Evolutionary conservation across 2,888 invertebrate genomes (phyloP).

Genomic region (Dione vanillae): DNA sequence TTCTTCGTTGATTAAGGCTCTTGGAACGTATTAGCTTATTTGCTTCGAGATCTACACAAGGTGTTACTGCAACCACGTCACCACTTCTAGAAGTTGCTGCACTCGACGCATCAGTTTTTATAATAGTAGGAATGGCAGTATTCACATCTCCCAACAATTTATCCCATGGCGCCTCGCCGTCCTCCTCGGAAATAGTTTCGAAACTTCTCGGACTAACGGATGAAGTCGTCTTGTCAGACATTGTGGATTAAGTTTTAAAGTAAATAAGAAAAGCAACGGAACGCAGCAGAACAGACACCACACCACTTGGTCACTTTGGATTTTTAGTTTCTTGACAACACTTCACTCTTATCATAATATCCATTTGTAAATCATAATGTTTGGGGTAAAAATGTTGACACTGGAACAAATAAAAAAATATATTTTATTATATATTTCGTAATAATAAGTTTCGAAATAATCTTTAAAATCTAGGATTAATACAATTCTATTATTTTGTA

Average conservation of each 20-base stretch:
- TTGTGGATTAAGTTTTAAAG: slow-evolving; percentile 52
- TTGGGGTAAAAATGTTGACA: slow-evolving; percentile 84
- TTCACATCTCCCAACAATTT: slow-evolving; percentile 77
- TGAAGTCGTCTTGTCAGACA: slow-evolving; percentile 81
- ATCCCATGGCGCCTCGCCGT: slow-evolving; percentile 78
- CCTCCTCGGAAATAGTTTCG: slow-evolving; percentile 81
- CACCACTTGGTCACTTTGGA: slow-evolving; percentile 83
- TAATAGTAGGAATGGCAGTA: slow-evolving; percentile 76
- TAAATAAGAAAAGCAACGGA: slow-evolving; percentile 61
- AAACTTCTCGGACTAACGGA: slow-evolving; percentile 80
- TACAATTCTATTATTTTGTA: slow-evolving; percentile 3
- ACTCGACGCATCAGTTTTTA: slow-evolving; percentile 77
- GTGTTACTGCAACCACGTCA: slow-evolving; percentile 65
- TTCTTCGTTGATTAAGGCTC: slow-evolving; percentile 78
- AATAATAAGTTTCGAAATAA: neutral
- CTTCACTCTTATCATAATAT: slow-evolving; percentile 85
- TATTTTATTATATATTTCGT: neutral
- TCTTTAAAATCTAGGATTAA: neutral
- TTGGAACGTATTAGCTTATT: slow-evolving; percentile 77
- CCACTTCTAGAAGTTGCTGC: slow-evolving; percentile 65
- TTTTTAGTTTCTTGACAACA: slow-evolving; percentile 84
- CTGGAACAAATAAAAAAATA: slow-evolving; percentile 73
- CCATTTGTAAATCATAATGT: slow-evolving; percentile 85
- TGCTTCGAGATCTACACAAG: slow-evolving; percentile 68
- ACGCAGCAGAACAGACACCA: slow-evolving; percentile 81